Evolutionary conservation across 2,113 vertebrate genomes (phyloP).

Genomic region (Hoplias malabaricus): DNA sequence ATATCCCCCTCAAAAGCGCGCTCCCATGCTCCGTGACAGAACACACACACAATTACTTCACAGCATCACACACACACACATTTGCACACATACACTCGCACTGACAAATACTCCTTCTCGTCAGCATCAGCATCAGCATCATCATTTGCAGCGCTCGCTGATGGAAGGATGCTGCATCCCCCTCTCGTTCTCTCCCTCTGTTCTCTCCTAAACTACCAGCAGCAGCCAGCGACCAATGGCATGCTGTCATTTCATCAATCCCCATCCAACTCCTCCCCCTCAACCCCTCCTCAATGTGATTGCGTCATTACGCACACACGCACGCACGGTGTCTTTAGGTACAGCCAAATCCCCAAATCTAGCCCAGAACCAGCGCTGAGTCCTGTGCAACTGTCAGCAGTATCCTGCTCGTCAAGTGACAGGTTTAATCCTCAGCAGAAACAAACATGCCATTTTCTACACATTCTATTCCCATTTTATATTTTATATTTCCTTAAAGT

Average conservation of each 20-base stretch:
- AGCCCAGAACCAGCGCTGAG: no score
- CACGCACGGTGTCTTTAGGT: constrained; percentile 15
- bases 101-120: not conserved
- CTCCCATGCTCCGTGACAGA: constrained; percentile 23
- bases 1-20: constrained; percentile 32
- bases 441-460: no score
- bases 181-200: constrained; percentile 20
- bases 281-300: constrained; percentile 22
- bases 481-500: no score
- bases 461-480: no score
- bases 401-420: no score
- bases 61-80: constrained; percentile 31
- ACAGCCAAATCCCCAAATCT: no score
- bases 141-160: no score
- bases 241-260: not conserved
- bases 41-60: constrained; percentile 11
- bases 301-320: constrained; percentile 21
- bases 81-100: no score
- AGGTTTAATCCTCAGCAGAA: no score
- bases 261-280: not conserved
- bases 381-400: no score
- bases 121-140: no score
- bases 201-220: constrained; percentile 40
- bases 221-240: constrained; percentile 50
- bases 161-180: constrained; percentile 42